Evolutionary conservation across 64 coral and sea anemone genomes (phyloP), one percentile per base, ranked within the genome.

Genomic region (Stichodactyla helianthus): DNA sequence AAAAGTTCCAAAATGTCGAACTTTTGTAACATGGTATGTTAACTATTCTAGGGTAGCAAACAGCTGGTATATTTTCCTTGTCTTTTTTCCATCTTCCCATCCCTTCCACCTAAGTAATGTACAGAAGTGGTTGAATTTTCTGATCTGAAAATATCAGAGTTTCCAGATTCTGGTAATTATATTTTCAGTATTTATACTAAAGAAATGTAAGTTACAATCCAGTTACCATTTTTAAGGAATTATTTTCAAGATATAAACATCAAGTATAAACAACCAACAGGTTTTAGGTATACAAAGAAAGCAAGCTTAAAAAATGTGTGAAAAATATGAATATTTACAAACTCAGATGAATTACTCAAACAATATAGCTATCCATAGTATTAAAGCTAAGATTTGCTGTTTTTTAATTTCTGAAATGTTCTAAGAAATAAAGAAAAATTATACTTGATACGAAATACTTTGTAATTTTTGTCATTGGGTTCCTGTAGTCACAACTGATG

Each of bases 131-230:
- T 28, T 74, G 10, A 74, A 74, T 27, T 44, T 27, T 74, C 68
- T 74, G n/a, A 26, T 74, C 68, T 82, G 54, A 19, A 82, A 57
- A 57, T 50, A 54, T 54, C 54, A 84, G 15, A 20, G 55, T 84
- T 84, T 84, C 26, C 52, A 84, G 54, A 31, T 7, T 5, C 79
- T 82, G 79, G 79, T 44, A 44, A 44, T 60, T 84, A 60, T 84
- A 81, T 84, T 84, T 84, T 84, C 83, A 55, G 55, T 84, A 84
- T 84, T 84, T 84, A 84, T 60, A 84, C 28, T 63, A 74, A 74
- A 74, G 31, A 74, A 74, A 74, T 26, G 68, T 44, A 44, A 44
- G 35, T 74, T 74, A 74, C 83, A 60, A 84, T 57, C n/a, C 61
- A 84, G 83, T 84, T 54, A 58, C 51, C 54, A 84, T 84, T 84